A percentile compares a stretch with the other conserved stretches of the same genome.
phyloP scores from a whole-genome alignment of 2,888 invertebrate species.

The Amorpha juglandis region DNA sequence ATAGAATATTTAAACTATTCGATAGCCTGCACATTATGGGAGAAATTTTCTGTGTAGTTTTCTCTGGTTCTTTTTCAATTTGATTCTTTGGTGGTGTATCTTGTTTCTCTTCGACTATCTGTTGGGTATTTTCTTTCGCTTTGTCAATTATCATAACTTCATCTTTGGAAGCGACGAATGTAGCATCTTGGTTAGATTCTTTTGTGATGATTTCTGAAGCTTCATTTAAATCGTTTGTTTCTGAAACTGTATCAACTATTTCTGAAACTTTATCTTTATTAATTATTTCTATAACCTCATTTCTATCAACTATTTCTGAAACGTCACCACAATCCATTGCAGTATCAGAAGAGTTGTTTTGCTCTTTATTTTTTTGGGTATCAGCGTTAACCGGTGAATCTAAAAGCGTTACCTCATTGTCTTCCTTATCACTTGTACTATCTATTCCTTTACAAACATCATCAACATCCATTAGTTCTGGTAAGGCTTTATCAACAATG shows the following conservation, averaged over 20 bases:
- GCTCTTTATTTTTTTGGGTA: constrained; percentile 8
- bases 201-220: constrained; percentile 28
- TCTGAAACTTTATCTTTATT: constrained; percentile 22
- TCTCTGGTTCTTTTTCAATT: constrained; percentile 26
- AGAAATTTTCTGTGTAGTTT: constrained; percentile 34
- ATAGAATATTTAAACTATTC: constrained; percentile 70
- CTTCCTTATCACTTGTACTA: constrained; percentile 15
- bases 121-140: constrained; percentile 25
- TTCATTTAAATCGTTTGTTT: not conserved
- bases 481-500: constrained; percentile 24
- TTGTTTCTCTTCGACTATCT: constrained; percentile 2
- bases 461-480: constrained; percentile 34
- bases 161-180: constrained; percentile 2
- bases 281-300: constrained; percentile 25
- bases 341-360: constrained; percentile 18
- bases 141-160: constrained; percentile 25
- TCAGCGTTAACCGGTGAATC: constrained; percentile 11
- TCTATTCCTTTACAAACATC: constrained; percentile 25
- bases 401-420: not conserved
- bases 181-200: constrained; percentile 27
- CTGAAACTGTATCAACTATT: not conserved
- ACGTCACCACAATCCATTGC: constrained; percentile 24
- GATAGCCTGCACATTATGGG: constrained; percentile 60
- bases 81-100: constrained; percentile 8
- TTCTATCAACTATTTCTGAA: constrained; percentile 22